These are phyloP conservation scores for Myoxocephalus aenaeus DNA, from an alignment of 2,797 vertebrate species.

Conservation along the genomic window DNA sequence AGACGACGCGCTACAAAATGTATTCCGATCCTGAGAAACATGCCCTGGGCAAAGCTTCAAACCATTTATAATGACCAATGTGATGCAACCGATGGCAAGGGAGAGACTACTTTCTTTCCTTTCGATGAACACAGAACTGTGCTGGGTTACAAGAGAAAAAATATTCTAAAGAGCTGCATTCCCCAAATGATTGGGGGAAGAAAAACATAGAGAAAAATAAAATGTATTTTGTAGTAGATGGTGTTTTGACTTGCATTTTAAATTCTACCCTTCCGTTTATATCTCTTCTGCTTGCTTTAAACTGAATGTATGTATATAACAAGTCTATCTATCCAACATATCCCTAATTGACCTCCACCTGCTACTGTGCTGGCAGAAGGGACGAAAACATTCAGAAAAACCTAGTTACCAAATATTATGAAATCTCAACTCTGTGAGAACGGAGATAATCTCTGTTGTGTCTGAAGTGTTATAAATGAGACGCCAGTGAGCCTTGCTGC, in stretches of 20 bases:
- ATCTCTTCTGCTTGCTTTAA: neutral
- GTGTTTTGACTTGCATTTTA: too few relatives aligned
- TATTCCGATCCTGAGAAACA: neutral
- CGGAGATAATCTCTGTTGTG: slow-evolving; percentile 36
- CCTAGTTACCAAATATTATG: slow-evolving; percentile 43
- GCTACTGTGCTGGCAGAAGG: neutral
- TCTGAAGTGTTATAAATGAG: slow-evolving; percentile 37
- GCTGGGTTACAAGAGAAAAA: neutral
- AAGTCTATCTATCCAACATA: neutral
- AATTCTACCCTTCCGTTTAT: neutral
- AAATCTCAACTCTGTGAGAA: slow-evolving; percentile 24
- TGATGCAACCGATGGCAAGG: slow-evolving; percentile 6
- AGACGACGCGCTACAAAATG: neutral
- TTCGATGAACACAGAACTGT: neutral
- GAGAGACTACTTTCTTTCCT: neutral
- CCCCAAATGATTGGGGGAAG: neutral
- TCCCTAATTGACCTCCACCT: neutral
- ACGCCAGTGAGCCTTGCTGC: slow-evolving; percentile 41
- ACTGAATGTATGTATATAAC: neutral
- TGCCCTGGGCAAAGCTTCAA: slow-evolving; percentile 1
- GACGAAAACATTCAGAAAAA: slow-evolving; percentile 16
- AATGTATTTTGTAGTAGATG: too few relatives aligned
- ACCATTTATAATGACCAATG: slow-evolving; percentile 8
- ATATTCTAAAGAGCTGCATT: neutral
- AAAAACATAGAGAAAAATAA: neutral